phyloP scores from a whole-genome alignment of 92 coral and sea anemone genomes.

The Desmophyllum pertusum region DNA sequence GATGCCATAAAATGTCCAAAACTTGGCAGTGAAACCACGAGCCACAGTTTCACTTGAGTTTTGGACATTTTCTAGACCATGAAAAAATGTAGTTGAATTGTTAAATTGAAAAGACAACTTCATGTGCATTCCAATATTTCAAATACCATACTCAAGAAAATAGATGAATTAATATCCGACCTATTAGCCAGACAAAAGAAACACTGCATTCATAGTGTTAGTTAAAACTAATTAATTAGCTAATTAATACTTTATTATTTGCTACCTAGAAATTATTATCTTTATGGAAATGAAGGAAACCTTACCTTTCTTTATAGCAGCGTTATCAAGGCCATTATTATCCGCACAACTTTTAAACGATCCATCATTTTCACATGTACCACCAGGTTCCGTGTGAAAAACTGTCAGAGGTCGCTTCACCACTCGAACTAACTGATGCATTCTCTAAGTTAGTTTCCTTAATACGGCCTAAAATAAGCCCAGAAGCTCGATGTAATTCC shows the following conservation, averaged over 20 bases:
- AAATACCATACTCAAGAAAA: no score
- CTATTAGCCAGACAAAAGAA: neutral
- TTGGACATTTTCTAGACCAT: no score
- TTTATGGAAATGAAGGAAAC: neutral
- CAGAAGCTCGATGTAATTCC: constrained; percentile 25
- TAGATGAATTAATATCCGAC: neutral
- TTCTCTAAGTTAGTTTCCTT: constrained; percentile 10
- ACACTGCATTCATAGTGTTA: neutral
- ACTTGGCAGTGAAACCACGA: no score
- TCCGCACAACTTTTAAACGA: neutral
- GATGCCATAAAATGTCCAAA: no score
- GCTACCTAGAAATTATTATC: neutral
- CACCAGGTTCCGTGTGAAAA: neutral
- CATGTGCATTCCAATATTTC: no score
- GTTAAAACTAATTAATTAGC: neutral
- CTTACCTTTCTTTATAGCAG: constrained; percentile 5
- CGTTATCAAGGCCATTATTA: neutral
- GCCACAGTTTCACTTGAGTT: no score
- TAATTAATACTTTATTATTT: neutral
- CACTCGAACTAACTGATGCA: neutral
- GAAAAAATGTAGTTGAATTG: no score
- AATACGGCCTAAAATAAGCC: constrained; percentile 6
- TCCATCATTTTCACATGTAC: neutral
- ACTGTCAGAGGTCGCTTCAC: neutral
- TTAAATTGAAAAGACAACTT: no score